phyloP scores from a whole-genome alignment of 2,113 vertebrate genomes.

The Eudyptes chrysolophus region DNA sequence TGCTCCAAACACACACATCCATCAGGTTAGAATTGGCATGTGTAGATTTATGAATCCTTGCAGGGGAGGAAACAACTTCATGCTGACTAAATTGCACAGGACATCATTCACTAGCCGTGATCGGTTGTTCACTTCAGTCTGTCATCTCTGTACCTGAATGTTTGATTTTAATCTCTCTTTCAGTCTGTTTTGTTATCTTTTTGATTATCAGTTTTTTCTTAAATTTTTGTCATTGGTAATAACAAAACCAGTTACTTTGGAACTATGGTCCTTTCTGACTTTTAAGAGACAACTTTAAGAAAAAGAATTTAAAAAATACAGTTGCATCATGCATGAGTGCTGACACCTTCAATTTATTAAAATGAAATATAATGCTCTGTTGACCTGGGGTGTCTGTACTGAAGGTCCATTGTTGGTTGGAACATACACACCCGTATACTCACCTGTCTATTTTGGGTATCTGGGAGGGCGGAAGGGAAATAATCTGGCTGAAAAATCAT shows the following conservation, averaged over 20 bases:
- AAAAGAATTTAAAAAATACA: background rate
- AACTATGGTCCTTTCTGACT: background rate
- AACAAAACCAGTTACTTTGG: background rate
- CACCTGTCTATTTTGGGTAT: background rate
- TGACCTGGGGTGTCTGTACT: background rate
- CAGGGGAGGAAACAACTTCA: background rate
- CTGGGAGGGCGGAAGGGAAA: background rate
- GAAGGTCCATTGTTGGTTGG: background rate
- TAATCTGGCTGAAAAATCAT: background rate
- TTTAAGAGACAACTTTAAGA: background rate
- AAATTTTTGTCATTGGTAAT: background rate
- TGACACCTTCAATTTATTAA: background rate
- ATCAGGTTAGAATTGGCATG: background rate
- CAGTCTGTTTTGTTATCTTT: background rate
- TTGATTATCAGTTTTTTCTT: background rate
- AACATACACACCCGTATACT: background rate
- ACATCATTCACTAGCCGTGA: background rate
- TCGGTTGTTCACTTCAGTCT: background rate
- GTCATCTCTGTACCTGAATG: background rate
- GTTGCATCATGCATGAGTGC: background rate
- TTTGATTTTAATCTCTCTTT: background rate
- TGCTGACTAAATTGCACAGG: background rate
- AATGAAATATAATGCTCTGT: background rate
- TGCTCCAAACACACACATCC: background rate
- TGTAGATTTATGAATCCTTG: background rate